phyloP scores from a whole-genome alignment of 2,113 vertebrate species.

The Istiophorus platypterus region DNA sequence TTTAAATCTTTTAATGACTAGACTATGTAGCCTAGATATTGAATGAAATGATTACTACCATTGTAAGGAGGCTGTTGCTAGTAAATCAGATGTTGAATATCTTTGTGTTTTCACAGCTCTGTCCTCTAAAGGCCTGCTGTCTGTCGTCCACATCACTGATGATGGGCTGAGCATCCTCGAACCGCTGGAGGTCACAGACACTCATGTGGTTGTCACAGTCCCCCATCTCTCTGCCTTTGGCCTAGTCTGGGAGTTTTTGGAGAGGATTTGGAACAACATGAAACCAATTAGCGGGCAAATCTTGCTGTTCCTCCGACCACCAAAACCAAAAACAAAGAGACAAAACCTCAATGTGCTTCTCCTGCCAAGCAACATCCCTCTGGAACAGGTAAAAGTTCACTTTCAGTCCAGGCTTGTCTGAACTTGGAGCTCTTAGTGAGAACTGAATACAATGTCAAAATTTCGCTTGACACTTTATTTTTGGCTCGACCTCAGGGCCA shows the following conservation, averaged over 20 bases:
- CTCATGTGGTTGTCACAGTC: neutral
- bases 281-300: neutral
- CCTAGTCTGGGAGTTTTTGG: neutral
- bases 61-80: no score
- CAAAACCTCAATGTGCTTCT: neutral
- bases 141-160: conserved; percentile 7
- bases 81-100: neutral
- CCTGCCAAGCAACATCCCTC: conserved; percentile 14
- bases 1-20: no score
- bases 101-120: neutral
- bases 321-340: no score
- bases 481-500: no score
- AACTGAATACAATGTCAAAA: no score
- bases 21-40: no score
- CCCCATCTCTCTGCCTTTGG: neutral
- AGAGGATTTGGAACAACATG: no score
- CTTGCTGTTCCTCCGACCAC: conserved; percentile 26
- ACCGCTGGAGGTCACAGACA: neutral
- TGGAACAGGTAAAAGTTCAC: conserved; percentile 13
- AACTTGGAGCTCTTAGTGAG: no score
- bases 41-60: neutral
- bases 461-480: no score
- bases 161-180: conserved; percentile 11
- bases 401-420: no score
- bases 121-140: conserved; percentile 3